These are phyloP conservation scores for Augiades crinisus DNA, from an alignment of 2,888 invertebrate genomes.

Conservation along the genomic window DNA sequence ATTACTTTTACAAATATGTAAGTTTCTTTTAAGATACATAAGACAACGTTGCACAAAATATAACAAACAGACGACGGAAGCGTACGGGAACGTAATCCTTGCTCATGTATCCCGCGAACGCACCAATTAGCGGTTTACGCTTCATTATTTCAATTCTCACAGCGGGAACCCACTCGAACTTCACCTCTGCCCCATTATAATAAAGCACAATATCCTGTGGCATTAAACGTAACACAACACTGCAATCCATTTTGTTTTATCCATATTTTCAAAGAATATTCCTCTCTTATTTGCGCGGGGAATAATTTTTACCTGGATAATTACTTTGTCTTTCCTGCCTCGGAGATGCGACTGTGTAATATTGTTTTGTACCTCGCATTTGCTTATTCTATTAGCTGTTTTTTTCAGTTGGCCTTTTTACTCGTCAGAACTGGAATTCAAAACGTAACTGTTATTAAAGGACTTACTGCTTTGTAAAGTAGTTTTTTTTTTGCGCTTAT, in stretches of 20 bases:
- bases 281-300: background rate
- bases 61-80: background rate
- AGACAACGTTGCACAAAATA: too few species aligned
- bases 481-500: background rate
- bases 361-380: conserved; percentile 16
- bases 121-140: conserved; percentile 9
- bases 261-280: conserved; percentile 12
- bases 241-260: conserved; percentile 14
- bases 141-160: conserved; percentile 11
- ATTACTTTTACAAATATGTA: too few species aligned
- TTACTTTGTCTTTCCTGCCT: conserved; percentile 13
- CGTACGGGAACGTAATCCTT: conserved; percentile 1
- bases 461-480: conserved; percentile 8
- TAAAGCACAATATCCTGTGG: background rate
- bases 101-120: background rate
- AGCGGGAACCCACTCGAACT: background rate
- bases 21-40: too few species aligned
- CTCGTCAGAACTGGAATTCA: background rate
- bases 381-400: conserved; percentile 13
- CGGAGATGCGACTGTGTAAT: background rate
- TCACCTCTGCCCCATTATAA: background rate
- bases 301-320: conserved; percentile 23
- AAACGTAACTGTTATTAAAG: conserved; percentile 6
- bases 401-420: conserved; percentile 1
- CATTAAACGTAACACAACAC: background rate